Conservation (phyloP, 35 echinoderm and acorn worm genomes). For the Heliocidaris erythrogramma region DNA sequence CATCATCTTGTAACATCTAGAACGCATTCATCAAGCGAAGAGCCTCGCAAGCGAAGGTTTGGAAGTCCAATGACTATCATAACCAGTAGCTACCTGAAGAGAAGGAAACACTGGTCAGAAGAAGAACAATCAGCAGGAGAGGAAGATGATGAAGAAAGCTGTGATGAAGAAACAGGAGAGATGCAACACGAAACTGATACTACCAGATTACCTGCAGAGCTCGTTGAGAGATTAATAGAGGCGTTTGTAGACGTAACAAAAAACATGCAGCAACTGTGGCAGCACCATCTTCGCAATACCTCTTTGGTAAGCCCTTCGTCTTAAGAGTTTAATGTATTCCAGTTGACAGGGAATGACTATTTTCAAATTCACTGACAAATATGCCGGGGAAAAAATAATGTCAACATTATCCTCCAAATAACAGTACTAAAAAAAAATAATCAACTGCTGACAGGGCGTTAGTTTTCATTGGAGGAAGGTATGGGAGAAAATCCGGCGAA, state of each 20-base stretch:
- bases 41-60: not conserved
- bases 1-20: not conserved
- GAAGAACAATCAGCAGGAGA: constrained; percentile 17
- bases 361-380: too few relatives aligned
- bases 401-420: too few relatives aligned
- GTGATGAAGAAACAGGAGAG: constrained; percentile 6
- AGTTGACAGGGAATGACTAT: not conserved
- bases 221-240: constrained; percentile 18
- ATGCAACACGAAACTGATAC: not conserved
- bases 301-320: not conserved
- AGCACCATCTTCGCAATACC: not conserved
- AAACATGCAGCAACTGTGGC: not conserved
- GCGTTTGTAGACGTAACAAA: constrained; percentile 6
- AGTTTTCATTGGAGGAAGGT: too few relatives aligned
- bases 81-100: not conserved
- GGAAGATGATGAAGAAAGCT: not conserved
- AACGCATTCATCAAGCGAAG: not conserved
- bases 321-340: not conserved
- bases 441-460: too few relatives aligned
- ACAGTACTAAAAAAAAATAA: too few relatives aligned
- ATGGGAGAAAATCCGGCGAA: too few relatives aligned
- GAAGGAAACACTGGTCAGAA: constrained; percentile 8
- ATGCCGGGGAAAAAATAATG: too few relatives aligned
- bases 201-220: not conserved
- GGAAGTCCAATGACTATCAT: not conserved